phyloP scores from a whole-genome alignment of 2,797 vertebrate genomes.

The Sebastes elongatus region DNA sequence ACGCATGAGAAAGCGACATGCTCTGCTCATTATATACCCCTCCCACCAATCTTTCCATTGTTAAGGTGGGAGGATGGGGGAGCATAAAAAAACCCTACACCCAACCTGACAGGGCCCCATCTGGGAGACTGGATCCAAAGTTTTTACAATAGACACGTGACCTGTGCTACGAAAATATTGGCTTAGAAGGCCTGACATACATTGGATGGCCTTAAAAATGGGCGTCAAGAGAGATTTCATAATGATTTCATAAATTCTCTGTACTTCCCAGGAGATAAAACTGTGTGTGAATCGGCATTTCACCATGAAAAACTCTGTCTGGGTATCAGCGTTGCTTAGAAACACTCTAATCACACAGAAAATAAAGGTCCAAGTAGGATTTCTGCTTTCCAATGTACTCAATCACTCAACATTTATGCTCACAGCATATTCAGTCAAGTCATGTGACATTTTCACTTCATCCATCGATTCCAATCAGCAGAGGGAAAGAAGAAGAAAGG shows the following conservation, averaged over 20 bases:
- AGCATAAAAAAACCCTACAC: constrained; percentile 33
- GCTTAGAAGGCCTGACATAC: constrained; percentile 36
- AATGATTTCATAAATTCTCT: not conserved
- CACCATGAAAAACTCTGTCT: not conserved
- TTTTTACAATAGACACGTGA: constrained; percentile 64
- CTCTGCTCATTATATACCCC: constrained; percentile 46
- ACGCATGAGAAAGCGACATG: constrained; percentile 56
- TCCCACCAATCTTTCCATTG: constrained; percentile 65
- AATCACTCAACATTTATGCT: not conserved
- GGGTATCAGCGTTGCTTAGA: not conserved
- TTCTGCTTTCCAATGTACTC: not conserved
- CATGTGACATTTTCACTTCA: constrained; percentile 8
- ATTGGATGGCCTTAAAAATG: constrained; percentile 23
- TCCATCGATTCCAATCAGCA: constrained; percentile 9
- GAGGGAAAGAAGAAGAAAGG: not conserved
- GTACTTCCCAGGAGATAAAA: not conserved
- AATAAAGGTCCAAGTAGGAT: not conserved
- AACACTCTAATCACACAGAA: not conserved
- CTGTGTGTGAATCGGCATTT: not conserved
- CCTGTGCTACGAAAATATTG: constrained; percentile 49
- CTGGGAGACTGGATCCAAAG: constrained; percentile 39
- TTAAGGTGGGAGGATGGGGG: constrained; percentile 47
- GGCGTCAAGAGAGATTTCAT: constrained; percentile 1
- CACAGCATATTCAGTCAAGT: not conserved
- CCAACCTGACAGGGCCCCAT: constrained; percentile 54